Base-by-base conservation (phyloP, 2,113 vertebrate genomes). In the Thalassarche chlororhynchos region DNA sequence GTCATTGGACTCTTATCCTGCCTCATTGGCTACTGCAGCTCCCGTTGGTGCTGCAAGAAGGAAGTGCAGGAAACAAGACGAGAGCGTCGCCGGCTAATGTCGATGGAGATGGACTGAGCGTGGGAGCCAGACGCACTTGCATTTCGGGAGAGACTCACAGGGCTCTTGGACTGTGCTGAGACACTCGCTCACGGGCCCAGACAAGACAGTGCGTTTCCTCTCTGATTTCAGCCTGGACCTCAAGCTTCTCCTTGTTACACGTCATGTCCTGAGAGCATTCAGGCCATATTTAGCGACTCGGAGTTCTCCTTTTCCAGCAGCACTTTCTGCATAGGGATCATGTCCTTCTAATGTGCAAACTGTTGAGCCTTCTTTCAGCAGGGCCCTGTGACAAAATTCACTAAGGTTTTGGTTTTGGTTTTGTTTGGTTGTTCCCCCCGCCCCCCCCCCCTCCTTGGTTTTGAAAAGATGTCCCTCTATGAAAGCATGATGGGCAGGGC, bases 71-170 rank as follows among this genome's bases (percentile, higher is more conserved):
- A 99, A 97, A 99, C 58, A 17, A 98, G 98, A 49, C 95, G 98
- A 57, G 99, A 94, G 96, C 98, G 98, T 51, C 99, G 98, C 96
- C 98, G 99, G 75, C 99, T 99, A 32, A 99, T 99, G 98, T 99
- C 99, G 29, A 98, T 99, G 98, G 99, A 99, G 97, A 99, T 99
- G 98, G 99, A 99, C 98, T 99, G 98, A 99, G 92, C 4, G 0
- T 46, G 40, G 66, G n/a, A 62, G 76, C 58, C 15, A 64, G 75
- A 62, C 83, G 25, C 32, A 32, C 62, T 87, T 81, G 74, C 60
- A 4, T 84, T 95, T 83, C 0, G 4, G 93, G 85, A 92, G 90
- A 84, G 28, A 84, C 81, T 92, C 55, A 93, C 93, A 72, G 87
- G 65, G 92, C 58, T 87, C 94, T 68, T 65, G 38, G 71, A 87